phyloP scores from a whole-genome alignment of 1,140 invertebrate genomes.

The Musca vetustissima region DNA sequence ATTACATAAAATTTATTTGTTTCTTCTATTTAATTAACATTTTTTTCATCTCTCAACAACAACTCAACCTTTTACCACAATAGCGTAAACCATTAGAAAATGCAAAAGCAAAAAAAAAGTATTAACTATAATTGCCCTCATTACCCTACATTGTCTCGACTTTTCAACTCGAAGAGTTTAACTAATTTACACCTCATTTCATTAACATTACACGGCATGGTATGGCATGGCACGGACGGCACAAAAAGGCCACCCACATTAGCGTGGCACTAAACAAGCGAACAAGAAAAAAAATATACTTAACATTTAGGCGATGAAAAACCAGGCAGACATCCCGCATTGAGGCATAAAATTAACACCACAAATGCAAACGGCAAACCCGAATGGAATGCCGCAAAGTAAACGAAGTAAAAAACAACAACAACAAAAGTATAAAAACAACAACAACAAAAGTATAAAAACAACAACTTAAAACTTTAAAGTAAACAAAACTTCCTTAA shows the following conservation, averaged over 20 bases:
- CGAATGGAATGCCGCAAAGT: background rate
- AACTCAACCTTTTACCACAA: too few species aligned
- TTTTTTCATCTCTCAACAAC: too few species aligned
- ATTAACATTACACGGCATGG: background rate
- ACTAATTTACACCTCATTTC: slow-evolving; percentile 19
- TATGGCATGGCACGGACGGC: too few species aligned
- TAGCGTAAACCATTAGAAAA: too few species aligned
- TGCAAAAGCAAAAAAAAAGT: too few species aligned
- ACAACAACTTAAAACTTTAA: background rate
- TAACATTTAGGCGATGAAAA: too few species aligned
- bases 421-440: too few species aligned
- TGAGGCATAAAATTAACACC: background rate
- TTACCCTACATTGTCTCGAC: background rate
- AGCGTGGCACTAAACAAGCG: background rate
- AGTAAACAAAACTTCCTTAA: slow-evolving; percentile 17
- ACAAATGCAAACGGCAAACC: background rate
- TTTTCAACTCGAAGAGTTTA: background rate
- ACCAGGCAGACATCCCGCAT: too few species aligned
- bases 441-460: background rate
- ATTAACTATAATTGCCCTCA: slow-evolving; percentile 22
- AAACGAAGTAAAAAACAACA: background rate
- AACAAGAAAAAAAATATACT: background rate
- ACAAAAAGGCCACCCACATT: slow-evolving; percentile 14
- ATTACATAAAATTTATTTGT: too few species aligned
- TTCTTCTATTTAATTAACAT: too few species aligned